Percentiles rank a stretch among this genome's conserved stretches.
These are phyloP conservation scores for Rhagonycha fulva DNA, from an alignment of 2,888 invertebrate species.

Conservation along the genomic window DNA sequence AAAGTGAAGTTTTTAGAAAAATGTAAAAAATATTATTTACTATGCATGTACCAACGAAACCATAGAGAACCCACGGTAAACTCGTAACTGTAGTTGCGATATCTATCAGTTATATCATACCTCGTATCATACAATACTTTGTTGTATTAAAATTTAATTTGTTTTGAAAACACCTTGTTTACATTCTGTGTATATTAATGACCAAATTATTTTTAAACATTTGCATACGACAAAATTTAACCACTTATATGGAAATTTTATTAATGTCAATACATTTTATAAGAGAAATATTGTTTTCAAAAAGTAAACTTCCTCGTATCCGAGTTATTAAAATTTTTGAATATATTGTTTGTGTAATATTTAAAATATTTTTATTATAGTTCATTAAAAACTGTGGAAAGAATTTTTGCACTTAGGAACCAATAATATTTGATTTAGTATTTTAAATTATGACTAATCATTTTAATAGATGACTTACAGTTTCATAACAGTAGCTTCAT, in stretches of 20 bases:
- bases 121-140: not conserved
- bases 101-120: not conserved
- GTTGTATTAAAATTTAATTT: not conserved
- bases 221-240: not conserved
- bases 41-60: not conserved
- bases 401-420: not conserved
- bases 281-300: not conserved
- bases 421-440: not conserved
- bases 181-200: not conserved
- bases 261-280: not conserved
- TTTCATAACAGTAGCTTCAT: not conserved
- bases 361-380: not conserved
- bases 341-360: not conserved
- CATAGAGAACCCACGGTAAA: not conserved
- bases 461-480: constrained; percentile 1
- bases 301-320: not conserved
- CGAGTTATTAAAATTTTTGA: not conserved
- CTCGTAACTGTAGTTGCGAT: not conserved
- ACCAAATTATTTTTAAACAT: not conserved
- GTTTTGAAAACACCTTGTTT: not conserved
- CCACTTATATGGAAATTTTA: not conserved
- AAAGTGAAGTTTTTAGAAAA: too few species aligned
- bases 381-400: not conserved
- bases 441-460: constrained; percentile 1
- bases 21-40: too few species aligned